Base-by-base conservation (phyloP, 1,140 invertebrate species). In the Delia radicum region DNA sequence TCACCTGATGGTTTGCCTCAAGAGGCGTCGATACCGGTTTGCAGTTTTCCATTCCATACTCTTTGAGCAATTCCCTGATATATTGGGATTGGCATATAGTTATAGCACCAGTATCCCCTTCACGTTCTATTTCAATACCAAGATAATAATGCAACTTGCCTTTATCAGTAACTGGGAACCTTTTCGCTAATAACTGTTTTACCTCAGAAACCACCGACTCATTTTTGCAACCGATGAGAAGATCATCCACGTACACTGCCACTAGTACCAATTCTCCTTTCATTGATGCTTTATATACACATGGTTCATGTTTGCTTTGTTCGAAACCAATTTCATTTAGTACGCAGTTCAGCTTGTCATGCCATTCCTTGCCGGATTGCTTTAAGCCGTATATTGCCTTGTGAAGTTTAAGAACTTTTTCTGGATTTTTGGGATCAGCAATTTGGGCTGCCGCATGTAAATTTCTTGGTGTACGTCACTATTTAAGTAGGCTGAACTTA, bases 401-500 rank as follows among this genome's bases (percentile, higher is more conserved):
- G 8, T 85, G 46, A 15, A 77, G 21, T 46, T 46, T 74, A 0
- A 73, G 42, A 12, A 76, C 29, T 26, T 72, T 62, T 15, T 61
- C 29, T 15, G 28, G 27, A 33, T 81, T 15, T 6, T 26, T 33
- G 3, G 55, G 7, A 6, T 55, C 48, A 28, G 48, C 28, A 71
- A 75, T 48, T 76, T 61, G 4, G 78, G 78, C 61, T 79, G 76
- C 13, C 26, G 13, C 76, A 78, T 78, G 42, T 75, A 79, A 13
- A 76, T 31, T 8, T 79, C 79, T 78, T 89, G 87, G 18, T 87
- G 77, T 37, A 87, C 79, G 28, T 81, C 75, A 29, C 87, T 87
- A 79, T 89, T 80, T 15, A 89, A 76, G 77, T 86, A 89, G 0
- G 88, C 88, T 8, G 85, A 85, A 69, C 80, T 81, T 2, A n/a